A percentile compares a stretch with the other conserved stretches of the same genome.
phyloP scores from a whole-genome alignment of 2,888 invertebrate species.

The Parnassius orleans region DNA sequence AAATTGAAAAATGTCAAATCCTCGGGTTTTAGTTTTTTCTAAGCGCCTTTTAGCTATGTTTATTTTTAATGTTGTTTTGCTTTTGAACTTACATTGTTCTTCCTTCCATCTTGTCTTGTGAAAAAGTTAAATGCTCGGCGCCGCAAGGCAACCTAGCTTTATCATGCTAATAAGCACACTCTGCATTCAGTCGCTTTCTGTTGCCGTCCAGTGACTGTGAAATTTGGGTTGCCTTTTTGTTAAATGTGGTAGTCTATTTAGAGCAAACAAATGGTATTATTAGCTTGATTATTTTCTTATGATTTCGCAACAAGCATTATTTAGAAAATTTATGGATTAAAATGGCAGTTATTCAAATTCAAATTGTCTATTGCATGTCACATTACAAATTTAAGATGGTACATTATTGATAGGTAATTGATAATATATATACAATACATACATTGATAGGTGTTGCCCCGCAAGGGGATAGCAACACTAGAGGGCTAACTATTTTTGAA shows the following conservation, averaged over 20 bases:
- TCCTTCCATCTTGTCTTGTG: background rate
- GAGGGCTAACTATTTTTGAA: too few relatives aligned
- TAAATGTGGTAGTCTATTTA: slow-evolving; percentile 16
- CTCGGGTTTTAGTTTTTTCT: background rate
- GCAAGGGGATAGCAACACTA: too few relatives aligned
- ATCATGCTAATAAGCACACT: slow-evolving; percentile 22
- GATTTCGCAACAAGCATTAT: too few relatives aligned
- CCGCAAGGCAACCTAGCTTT: slow-evolving; percentile 10
- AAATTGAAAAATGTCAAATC: slow-evolving; percentile 11
- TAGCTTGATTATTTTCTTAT: background rate
- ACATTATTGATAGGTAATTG: too few relatives aligned
- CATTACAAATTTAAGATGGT: too few relatives aligned
- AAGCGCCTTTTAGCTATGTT: slow-evolving; percentile 3
- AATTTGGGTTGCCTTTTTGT: slow-evolving; percentile 19
- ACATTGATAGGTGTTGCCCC: too few relatives aligned
- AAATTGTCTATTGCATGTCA: too few relatives aligned
- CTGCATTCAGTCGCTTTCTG: slow-evolving; percentile 15
- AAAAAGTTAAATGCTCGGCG: slow-evolving; percentile 7
- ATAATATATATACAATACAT: too few relatives aligned
- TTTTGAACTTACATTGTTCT: slow-evolving; percentile 6
- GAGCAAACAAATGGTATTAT: background rate
- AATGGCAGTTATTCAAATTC: too few relatives aligned
- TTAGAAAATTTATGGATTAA: too few relatives aligned
- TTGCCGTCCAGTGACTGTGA: slow-evolving; percentile 24
- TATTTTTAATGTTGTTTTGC: slow-evolving; percentile 7